Evolutionary conservation across 2,888 invertebrate species (phyloP).

Genomic region (Incurvaria masculella): DNA sequence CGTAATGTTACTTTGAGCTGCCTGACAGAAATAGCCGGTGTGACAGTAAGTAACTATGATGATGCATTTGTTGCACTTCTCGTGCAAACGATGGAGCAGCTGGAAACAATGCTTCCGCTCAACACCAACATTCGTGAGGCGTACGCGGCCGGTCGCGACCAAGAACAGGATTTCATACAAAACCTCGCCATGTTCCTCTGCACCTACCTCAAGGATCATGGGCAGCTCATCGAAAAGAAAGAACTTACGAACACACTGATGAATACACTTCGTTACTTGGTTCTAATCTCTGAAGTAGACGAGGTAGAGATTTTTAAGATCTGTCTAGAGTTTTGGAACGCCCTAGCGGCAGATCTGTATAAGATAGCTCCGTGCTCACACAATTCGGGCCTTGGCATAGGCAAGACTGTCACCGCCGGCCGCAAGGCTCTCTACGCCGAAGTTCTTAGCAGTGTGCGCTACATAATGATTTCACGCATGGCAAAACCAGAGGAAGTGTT

Average conservation of each 20-base stretch:
- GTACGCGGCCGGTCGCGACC: slow-evolving; percentile 90
- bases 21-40: slow-evolving; percentile 95
- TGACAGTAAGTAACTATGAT: slow-evolving; percentile 87
- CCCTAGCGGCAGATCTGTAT: slow-evolving; percentile 88
- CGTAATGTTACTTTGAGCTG: slow-evolving; percentile 98
- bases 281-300: slow-evolving; percentile 95
- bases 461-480: slow-evolving; percentile 99
- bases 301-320: slow-evolving; percentile 99
- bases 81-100: slow-evolving; percentile 87
- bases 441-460: slow-evolving; percentile 83
- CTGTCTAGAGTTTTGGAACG: slow-evolving; percentile 98
- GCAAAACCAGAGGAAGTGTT: slow-evolving; percentile 99
- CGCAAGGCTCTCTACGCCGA: slow-evolving; percentile 74
- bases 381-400: slow-evolving; percentile 37
- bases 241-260: slow-evolving; percentile 72
- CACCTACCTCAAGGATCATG: slow-evolving; percentile 95
- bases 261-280: slow-evolving; percentile 83
- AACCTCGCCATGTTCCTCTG: slow-evolving; percentile 97
- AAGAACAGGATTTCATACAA: slow-evolving; percentile 98
- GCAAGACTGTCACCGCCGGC: slow-evolving; percentile 48
- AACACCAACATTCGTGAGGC: slow-evolving; percentile 92
- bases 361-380: slow-evolving; percentile 74
- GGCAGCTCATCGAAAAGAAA: slow-evolving; percentile 80
- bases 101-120: slow-evolving; percentile 89
- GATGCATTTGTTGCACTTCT: slow-evolving; percentile 90